A percentile compares a stretch with the other conserved stretches of the same genome.
Conservation (phyloP, 1,140 invertebrate species). For the Drosophila pruinosa region DNA sequence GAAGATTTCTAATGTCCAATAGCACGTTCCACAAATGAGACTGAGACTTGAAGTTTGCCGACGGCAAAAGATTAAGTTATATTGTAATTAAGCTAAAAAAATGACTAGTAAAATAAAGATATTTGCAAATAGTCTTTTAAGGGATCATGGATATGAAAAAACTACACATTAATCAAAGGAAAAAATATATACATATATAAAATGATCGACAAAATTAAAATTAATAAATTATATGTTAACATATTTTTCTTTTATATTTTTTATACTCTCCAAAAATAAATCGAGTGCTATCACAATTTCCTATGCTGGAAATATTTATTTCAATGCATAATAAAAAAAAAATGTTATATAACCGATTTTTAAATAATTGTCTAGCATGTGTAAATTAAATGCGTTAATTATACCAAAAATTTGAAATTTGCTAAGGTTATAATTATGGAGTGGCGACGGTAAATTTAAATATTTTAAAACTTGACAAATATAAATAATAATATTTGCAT, state of each 20-base stretch:
- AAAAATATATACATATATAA: neutral
- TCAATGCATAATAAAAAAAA: neutral
- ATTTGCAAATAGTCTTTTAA: too few relatives aligned
- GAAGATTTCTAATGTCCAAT: conserved; percentile 1
- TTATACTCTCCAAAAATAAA: neutral
- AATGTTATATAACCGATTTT: neutral
- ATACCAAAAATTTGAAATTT: neutral
- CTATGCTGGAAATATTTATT: neutral
- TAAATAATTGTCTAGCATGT: neutral
- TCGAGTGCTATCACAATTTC: neutral
- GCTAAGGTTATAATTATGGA: neutral
- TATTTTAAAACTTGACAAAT: neutral
- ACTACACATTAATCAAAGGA: too few relatives aligned
- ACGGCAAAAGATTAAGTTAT: neutral
- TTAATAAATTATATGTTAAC: neutral
- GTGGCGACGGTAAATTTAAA: neutral
- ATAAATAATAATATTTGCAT: neutral
- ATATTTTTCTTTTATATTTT: neutral
- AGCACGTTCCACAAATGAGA: conserved; percentile 19
- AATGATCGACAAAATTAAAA: neutral
- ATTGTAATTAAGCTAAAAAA: neutral
- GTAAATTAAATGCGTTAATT: neutral
- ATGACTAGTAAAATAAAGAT: too few relatives aligned
- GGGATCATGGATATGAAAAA: too few relatives aligned
- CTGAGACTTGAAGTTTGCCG: neutral